These are phyloP conservation scores for Rhabdornis inornatus DNA, from an alignment of 2,113 vertebrate genomes.

Conservation along the genomic window DNA sequence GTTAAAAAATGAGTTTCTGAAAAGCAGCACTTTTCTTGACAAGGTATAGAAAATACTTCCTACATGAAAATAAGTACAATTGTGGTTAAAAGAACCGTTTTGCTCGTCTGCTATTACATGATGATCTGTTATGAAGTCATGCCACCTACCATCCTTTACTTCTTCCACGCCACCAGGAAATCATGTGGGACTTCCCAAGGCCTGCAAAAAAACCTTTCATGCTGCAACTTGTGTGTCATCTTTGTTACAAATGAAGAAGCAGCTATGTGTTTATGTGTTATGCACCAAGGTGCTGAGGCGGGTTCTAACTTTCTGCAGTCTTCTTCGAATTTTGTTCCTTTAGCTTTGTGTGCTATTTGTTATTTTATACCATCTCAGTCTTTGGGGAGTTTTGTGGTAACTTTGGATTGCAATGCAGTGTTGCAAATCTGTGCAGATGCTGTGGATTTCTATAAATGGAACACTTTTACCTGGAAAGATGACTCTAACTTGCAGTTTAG, in stretches of 20 bases:
- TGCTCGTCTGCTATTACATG: neutral
- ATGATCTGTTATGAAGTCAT: neutral
- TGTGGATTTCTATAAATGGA: neutral
- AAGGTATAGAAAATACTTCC: neutral
- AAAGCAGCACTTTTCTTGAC: neutral
- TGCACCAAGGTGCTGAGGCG: neutral
- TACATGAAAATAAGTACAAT: neutral
- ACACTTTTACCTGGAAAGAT: neutral
- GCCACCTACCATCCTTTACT: neutral
- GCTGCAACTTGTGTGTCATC: neutral
- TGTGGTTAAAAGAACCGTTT: neutral
- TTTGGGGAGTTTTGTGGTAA: neutral
- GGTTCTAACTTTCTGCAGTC: neutral
- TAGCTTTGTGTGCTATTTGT: neutral
- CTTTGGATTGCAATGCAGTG: neutral
- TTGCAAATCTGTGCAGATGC: neutral
- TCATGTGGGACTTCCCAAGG: neutral
- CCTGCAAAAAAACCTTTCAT: neutral
- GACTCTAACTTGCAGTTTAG: neutral
- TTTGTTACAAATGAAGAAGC: neutral
- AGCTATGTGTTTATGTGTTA: neutral
- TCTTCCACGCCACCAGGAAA: neutral
- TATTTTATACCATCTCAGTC: neutral
- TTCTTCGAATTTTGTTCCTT: neutral
- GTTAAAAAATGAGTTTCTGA: neutral